Base-by-base conservation (phyloP, 2,888 invertebrate genomes). In the Heliconius sara region DNA sequence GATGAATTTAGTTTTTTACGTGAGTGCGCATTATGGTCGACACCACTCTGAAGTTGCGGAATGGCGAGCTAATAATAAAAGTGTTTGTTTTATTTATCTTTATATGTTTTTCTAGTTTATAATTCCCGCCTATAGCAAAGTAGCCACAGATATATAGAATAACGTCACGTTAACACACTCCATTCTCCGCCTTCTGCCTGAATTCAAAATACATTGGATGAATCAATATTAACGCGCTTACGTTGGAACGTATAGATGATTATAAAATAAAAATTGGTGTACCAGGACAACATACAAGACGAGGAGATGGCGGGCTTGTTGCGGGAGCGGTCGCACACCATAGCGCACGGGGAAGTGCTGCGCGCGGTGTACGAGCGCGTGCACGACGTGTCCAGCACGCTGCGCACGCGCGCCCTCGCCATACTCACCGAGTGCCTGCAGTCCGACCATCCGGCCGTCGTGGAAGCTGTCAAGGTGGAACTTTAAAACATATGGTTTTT, bases 401-500 rank as follows among this genome's bases (percentile, higher is more conserved):
- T 97, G 66, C 94, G 97, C 71, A 95, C 96, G 71, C 96, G 96
- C 86, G 97, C 97, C 5, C 94, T 97, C 82, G 87, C 92, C 6
- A 91, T 96, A 19, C 92, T 97, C 74, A 92, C 96, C 0, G 96
- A 96, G 72, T 93, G 95, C 81, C 93, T 96, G 43, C 86, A 88
- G 52, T 90, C 88, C 80, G 80, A 86, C 9, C 87, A 88, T 39
- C 76, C 83, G 4, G 86, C 90, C 1, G 84, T 93, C 81, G 84
- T 85, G 5, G 79, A 86, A 2, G 92, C 93, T 12, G 81, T 93
- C 0, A 83, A 88, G 87, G 92, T 91, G 70, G 30, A 60, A 34
- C 12, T 25, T 27, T n/a, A n/a, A 3, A 60, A 60, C 19, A 57
- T 10, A 22, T 9, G 34, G 0, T 52, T 5, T 19, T 52, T 52